Evolutionary conservation across 2,888 invertebrate genomes (phyloP).

Genomic region (Zootermopsis nevadensis): DNA sequence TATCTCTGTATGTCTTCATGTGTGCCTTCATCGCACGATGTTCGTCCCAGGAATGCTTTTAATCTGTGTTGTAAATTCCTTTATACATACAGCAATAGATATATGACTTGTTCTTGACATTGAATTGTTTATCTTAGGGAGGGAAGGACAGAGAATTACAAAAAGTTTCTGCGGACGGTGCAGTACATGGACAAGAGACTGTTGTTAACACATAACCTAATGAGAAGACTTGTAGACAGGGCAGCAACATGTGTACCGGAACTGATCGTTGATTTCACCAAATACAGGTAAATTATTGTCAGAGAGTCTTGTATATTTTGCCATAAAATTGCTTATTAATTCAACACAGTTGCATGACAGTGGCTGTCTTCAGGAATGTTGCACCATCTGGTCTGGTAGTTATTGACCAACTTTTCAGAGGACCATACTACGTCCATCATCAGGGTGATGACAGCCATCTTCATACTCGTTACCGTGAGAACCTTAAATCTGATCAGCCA

Average conservation of each 20-base stretch:
- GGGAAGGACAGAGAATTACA: not conserved
- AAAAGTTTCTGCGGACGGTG: not conserved
- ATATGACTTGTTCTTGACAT: too few species aligned
- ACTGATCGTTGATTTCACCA: not conserved
- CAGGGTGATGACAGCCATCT: not conserved
- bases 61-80: too few species aligned
- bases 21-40: too few species aligned
- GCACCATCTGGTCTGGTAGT: not conserved
- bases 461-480: too few species aligned
- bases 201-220: constrained; percentile 9
- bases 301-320: not conserved
- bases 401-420: not conserved
- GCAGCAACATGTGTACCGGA: not conserved
- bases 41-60: too few species aligned
- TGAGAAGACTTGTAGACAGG: not conserved
- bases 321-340: not conserved
- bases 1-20: too few species aligned
- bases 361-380: not conserved
- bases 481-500: too few species aligned
- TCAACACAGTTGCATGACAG: not conserved
- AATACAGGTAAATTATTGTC: not conserved
- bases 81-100: too few species aligned
- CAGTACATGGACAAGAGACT: not conserved
- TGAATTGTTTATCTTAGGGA: not conserved
- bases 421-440: not conserved